Conservation (phyloP, 2,888 invertebrate genomes). For the Dinocampus coccinellae region DNA sequence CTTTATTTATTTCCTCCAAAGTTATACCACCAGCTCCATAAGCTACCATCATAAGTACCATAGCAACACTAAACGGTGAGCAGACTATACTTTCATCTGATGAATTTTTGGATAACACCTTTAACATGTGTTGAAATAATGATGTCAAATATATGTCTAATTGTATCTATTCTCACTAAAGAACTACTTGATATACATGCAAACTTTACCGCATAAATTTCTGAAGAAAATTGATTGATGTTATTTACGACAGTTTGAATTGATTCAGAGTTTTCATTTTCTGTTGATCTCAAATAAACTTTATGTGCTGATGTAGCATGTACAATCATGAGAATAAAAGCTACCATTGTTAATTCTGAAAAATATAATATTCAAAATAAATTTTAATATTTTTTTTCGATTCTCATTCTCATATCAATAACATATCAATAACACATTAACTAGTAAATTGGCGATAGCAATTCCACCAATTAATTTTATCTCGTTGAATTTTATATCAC, state of each 20-base stretch:
- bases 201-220: conserved; percentile 49
- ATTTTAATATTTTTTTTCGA: background rate
- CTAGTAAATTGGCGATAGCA: too few relatives aligned
- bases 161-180: too few relatives aligned
- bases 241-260: conserved; percentile 47
- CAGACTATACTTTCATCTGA: conserved; percentile 52
- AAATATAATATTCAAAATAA: background rate
- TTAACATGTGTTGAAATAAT: conserved; percentile 30
- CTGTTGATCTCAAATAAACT: background rate
- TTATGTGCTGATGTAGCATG: background rate
- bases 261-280: conserved; percentile 23
- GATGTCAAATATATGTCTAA: too few relatives aligned
- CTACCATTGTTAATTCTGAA: conserved; percentile 14
- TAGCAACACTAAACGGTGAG: conserved; percentile 64
- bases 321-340: background rate
- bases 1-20: conserved; percentile 49
- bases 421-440: too few relatives aligned
- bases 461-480: too few relatives aligned
- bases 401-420: too few relatives aligned
- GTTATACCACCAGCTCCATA: conserved; percentile 58
- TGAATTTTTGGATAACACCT: conserved; percentile 46
- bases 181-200: too few relatives aligned
- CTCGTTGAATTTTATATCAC: too few relatives aligned
- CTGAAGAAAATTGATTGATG: conserved; percentile 45
- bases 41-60: conserved; percentile 60